Evolutionary conservation across 2,113 vertebrate genomes (phyloP).

Genomic region (Peromyscus polionotus): DNA sequence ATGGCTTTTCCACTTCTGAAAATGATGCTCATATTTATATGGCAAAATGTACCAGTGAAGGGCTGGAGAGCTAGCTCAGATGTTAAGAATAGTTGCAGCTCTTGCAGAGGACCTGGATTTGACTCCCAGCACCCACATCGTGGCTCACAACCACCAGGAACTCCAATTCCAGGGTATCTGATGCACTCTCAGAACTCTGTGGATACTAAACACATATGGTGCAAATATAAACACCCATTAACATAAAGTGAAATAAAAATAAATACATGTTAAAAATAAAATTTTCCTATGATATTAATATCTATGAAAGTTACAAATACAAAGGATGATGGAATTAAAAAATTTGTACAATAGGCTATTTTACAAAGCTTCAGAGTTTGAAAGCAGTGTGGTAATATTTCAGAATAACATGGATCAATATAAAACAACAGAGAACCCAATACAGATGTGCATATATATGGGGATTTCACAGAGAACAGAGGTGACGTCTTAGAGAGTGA

Average conservation of each 20-base stretch:
- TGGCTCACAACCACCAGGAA: not conserved
- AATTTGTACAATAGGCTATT: not conserved
- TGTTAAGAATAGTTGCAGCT: not conserved
- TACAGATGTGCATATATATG: not conserved
- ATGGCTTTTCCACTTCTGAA: not conserved
- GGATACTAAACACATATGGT: not conserved
- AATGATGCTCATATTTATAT: not conserved
- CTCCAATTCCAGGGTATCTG: not conserved
- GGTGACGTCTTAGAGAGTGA: not conserved
- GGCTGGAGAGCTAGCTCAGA: not conserved
- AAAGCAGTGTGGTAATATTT: not conserved
- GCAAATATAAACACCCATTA: not conserved
- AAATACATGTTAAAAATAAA: not conserved
- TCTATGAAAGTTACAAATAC: not conserved
- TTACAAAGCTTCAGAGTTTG: not conserved
- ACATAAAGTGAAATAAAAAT: not conserved
- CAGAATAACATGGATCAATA: not conserved
- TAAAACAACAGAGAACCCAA: not conserved
- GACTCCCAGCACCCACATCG: rapidly evolving
- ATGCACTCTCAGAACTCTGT: not conserved
- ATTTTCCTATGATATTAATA: not conserved
- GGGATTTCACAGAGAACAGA: not conserved
- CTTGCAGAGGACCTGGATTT: not conserved
- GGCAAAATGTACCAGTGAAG: not conserved
- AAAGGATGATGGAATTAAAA: not conserved